Conservation (phyloP, 2,797 vertebrate species). For the Micropoecilia bifurca region DNA sequence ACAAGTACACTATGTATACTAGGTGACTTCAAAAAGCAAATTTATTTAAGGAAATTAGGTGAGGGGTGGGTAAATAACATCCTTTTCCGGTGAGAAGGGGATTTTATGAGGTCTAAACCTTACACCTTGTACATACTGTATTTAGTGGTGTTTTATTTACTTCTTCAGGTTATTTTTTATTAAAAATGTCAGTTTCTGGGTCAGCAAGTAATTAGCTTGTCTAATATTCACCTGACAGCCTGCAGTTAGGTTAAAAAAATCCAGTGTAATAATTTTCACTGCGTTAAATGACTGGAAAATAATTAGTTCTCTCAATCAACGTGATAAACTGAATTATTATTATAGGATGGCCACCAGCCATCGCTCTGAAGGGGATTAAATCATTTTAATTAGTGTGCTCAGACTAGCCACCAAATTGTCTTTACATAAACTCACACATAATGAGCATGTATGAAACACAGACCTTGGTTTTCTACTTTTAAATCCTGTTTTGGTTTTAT, state of each 20-base stretch:
- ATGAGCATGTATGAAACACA: neutral
- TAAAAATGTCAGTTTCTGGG: neutral
- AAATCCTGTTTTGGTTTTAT: neutral
- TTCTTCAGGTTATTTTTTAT: neutral
- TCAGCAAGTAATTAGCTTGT: conserved; percentile 53
- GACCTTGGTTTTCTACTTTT: neutral
- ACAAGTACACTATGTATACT: neutral
- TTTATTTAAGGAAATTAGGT: neutral
- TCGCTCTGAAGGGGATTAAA: conserved; percentile 18
- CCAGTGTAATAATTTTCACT: conserved; percentile 13
- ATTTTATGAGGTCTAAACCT: neutral
- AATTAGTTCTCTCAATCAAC: conserved; percentile 21
- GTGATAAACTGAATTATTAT: conserved; percentile 33
- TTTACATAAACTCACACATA: neutral
- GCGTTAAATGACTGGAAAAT: conserved; percentile 13
- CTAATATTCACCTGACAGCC: conserved; percentile 29
- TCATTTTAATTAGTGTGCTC: conserved; percentile 20
- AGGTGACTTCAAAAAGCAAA: neutral
- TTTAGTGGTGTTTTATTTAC: neutral
- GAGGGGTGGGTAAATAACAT: no score
- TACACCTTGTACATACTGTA: neutral
- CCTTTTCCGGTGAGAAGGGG: neutral
- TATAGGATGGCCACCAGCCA: conserved; percentile 16
- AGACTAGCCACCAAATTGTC: neutral
- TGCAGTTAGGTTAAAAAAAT: conserved; percentile 21